Evolutionary conservation across 2,888 invertebrate genomes (phyloP), one percentile per base, ranked within the genome.

Genomic region (Megamerina dolium): DNA sequence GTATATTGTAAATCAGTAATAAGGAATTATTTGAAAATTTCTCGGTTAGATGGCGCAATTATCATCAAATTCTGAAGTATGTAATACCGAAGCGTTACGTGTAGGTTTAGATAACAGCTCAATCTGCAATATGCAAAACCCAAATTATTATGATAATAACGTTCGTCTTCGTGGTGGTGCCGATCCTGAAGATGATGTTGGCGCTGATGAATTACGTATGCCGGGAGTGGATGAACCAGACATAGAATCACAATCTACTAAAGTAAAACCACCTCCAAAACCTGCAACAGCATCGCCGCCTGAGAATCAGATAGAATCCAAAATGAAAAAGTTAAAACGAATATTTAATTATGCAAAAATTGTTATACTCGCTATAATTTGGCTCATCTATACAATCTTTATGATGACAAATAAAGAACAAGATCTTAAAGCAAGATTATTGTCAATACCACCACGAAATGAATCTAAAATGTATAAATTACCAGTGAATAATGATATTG

Each of bases 381-480:
- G 85, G 85, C 50, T 77, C 1, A 68, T 79, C 51, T 83, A 83
- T 63, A 80, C 83, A 0, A 70, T 74, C 1, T 74, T 78, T 3
- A 74, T 86, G 52, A 77, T 84, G 66, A 71, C 77, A 51, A 82
- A 79, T 56, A 78, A 75, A 42, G 84, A 83, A 53, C 79, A 75
- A 54, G 73, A 77, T n/a, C 69, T 74, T 13, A 61, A 73, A 4
- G 70, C 73, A 27, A 77, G 79, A 51, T 77, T 81, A 56, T 69
- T 84, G 1, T 77, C 78, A 0, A 71, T 84, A 31, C 41, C 52
- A 10, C 30, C 45, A 2, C 8, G 17, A 5, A 45, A 31, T n/a
- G 6, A 2, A 5, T n/a, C n/a, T n/a, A n/a, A n/a, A n/a, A n/a
- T n/a, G n/a, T 36, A 20, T 20, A 3, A 16, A 5, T 13, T 41